Evolutionary conservation across 2,797 vertebrate species (phyloP).

Genomic region (Hippocampus kuda): DNA sequence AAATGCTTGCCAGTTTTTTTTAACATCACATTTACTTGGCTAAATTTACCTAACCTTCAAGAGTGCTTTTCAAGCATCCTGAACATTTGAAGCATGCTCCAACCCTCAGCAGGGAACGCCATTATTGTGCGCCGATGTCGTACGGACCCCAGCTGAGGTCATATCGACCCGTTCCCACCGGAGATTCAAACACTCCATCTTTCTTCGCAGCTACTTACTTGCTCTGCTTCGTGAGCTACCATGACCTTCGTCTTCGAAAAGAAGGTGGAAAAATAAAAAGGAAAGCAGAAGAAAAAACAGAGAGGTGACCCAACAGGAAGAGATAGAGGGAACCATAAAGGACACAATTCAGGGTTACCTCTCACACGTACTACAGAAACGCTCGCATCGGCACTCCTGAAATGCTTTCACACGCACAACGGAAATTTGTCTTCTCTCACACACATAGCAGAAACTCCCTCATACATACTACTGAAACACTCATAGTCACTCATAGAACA

Average conservation of each 20-base stretch:
- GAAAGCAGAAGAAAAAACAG: not conserved
- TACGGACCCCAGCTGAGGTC: conserved; percentile 26
- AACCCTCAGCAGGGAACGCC: not conserved
- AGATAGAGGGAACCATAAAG: not conserved
- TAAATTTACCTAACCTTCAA: conserved; percentile 21
- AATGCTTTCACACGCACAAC: too few relatives aligned
- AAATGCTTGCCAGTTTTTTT: conserved; percentile 8
- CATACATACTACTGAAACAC: too few relatives aligned
- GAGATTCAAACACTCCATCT: conserved; percentile 2
- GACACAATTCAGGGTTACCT: too few relatives aligned
- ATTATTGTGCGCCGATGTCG: conserved; percentile 6
- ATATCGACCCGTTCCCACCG: conserved; percentile 23
- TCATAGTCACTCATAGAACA: too few relatives aligned
- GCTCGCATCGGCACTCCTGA: too few relatives aligned
- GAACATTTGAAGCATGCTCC: conserved; percentile 9
- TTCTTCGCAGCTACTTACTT: not conserved
- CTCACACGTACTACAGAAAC: too few relatives aligned
- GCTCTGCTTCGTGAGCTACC: conserved; percentile 18
- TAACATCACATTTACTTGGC: conserved; percentile 10
- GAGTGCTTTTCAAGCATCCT: conserved; percentile 28
- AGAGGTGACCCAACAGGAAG: not conserved
- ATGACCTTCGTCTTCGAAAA: conserved; percentile 26
- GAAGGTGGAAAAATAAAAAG: not conserved
- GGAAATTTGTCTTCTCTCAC: too few relatives aligned
- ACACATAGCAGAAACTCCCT: too few relatives aligned